Conservation (phyloP, 2,113 vertebrate species). For the Lepus europaeus region DNA sequence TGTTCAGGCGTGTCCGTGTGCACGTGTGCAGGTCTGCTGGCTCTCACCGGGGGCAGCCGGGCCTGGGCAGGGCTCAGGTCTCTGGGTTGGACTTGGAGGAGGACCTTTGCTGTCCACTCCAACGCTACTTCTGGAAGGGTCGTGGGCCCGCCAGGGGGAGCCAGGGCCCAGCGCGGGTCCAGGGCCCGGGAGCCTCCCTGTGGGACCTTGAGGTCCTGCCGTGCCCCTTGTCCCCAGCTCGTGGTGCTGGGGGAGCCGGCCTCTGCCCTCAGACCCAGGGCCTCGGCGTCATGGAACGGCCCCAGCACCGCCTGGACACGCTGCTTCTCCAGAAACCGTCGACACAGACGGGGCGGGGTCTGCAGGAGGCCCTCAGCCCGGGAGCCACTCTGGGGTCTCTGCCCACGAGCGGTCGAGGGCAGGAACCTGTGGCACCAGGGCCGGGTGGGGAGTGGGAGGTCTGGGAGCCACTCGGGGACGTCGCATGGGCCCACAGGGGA, state of each 20-base stretch:
- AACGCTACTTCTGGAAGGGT: neutral
- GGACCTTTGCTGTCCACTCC: accelerated
- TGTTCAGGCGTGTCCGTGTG: too few species aligned
- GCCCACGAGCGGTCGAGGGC: neutral
- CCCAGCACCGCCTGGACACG: too few species aligned
- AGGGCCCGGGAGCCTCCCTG: accelerated
- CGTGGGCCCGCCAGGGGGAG: neutral
- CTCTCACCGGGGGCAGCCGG: neutral
- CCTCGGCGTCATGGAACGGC: neutral
- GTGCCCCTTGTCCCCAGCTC: neutral
- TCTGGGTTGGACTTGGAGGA: too few species aligned
- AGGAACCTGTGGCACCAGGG: too few species aligned
- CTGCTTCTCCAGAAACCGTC: too few species aligned
- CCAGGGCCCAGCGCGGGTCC: too few species aligned
- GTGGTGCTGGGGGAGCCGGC: accelerated
- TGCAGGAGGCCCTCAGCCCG: neutral
- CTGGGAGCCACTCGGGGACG: accelerated
- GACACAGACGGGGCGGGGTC: too few species aligned
- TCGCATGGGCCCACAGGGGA: too few species aligned
- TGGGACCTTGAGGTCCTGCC: neutral
- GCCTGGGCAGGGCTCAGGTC: neutral
- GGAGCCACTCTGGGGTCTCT: neutral
- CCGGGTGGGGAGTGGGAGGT: too few species aligned
- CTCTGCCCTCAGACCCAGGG: neutral
- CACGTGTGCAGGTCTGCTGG: too few species aligned